Evolutionary conservation across 2,888 invertebrate genomes (phyloP), one percentile per base, ranked within the genome.

Genomic region (Trilocha varians): DNA sequence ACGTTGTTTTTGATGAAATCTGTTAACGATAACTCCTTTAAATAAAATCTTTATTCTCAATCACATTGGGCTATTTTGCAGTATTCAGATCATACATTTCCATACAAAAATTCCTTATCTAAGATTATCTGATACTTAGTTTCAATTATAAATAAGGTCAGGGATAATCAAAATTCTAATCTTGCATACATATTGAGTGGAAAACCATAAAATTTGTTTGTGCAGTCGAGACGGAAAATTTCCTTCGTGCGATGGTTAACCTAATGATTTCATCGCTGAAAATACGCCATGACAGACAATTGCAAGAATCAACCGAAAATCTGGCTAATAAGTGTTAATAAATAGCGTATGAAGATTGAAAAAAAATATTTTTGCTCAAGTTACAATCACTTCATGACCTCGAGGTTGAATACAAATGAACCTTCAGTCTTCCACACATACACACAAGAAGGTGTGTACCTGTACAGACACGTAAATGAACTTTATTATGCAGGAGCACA

Each of bases 331-430:
- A 60, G 53, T 65, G 67, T 53, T 65, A 65, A 70, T 50, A 55
- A 60, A 65, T 59, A 46, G 58, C 61, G 59, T 57, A 53, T 45
- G 44, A 52, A 43, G 38, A 48, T 54, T 57, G 49, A 52, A 56
- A 59, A 65, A 66, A 68, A 63, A 54, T 53, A 46, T 46, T 59
- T 60, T 59, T 54, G 53, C 56, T 56, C 53, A 53, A 57, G 55
- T 58, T 62, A 65, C 76, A 73, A 69, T 73, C 71, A 70, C 71
- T 73, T 62, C 57, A 61, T 65, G 79, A 73, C 80, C 82, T 82
- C 78, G 72, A 69, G 60, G 53, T 49, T 46, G 44, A 62, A 78
- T 66, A 77, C 71, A 62, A 55, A 52, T 64, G 64, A 65, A 55
- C 57, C 52, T 55, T 49, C 57, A 46, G 45, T 46, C 57, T 58